Evolutionary conservation across 2,888 invertebrate genomes (phyloP), one percentile per base, ranked within the genome.

Genomic region (Callinectes sapidus): DNA sequence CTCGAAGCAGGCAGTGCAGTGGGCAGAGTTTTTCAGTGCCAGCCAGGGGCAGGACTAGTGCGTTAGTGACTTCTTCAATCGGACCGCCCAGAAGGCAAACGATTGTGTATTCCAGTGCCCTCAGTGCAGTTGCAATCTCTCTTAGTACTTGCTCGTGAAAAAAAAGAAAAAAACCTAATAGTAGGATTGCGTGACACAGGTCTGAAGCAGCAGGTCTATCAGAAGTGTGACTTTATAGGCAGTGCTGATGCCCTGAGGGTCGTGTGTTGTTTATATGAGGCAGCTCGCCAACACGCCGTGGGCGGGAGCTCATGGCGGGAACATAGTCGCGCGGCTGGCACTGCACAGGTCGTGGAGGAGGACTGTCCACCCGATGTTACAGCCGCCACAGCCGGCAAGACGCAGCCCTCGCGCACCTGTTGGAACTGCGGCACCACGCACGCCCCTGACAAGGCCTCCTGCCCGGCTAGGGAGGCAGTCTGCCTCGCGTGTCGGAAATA

Each of bases 401-500:
- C 2, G 48, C 54, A 6, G 1, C n/a, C 55, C 61, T 1, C 23
- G 42, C 18, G 66, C 0, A 23, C 10, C 42, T 90, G 66, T 23
- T 18, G 90, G 13, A 90, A 90, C 42, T 90, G 77, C 23, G 90
- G 90, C 66, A n/a, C n/a, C 32, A 23, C n/a, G n/a, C 90, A 90
- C 42, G n/a, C 8, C 71, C 90, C 16, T 0, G 42, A 42, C 71
- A 90, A 39, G 35, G 90, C 39, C 18, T 35, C 35, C n/a, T 90
- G 77, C 28, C 90, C 77, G 42, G 77, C 90, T 3, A 90, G 39
- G 39, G 39, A 39, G 39, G 39, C 39, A 39, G 5, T 55, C 18
- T 90, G 71, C 16, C 18, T 13, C 2, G n/a, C 0, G 2, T 90
- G 86, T n/a, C 14, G 39, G n/a, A 91, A 86, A 55, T n/a, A 14